Conservation (phyloP, 2,888 invertebrate genomes). For the Eupithecia subfuscata region DNA sequence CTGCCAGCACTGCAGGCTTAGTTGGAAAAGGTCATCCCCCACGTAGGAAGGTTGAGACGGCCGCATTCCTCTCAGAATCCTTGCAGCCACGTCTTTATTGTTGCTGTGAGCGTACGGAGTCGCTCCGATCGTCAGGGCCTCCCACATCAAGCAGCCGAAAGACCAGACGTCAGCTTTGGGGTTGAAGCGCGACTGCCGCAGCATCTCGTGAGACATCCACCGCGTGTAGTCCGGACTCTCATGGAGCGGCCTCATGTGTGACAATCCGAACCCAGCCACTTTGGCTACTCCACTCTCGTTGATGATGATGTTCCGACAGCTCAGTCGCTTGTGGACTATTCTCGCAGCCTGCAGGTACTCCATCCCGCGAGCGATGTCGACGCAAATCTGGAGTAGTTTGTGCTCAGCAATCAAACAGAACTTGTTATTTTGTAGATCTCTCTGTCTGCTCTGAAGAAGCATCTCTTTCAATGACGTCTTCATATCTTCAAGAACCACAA, state of each 20-base stretch:
- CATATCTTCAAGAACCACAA: conserved; percentile 89
- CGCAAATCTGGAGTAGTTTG: conserved; percentile 85
- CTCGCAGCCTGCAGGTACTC: conserved; percentile 87
- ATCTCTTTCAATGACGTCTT: conserved; percentile 88
- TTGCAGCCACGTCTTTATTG: conserved; percentile 86
- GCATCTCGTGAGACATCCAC: conserved; percentile 92
- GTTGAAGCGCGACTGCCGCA: conserved; percentile 87
- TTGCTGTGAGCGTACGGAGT: conserved; percentile 90
- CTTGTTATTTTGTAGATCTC: conserved; percentile 80
- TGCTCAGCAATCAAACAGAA: conserved; percentile 86
- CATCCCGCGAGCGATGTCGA: conserved; percentile 89
- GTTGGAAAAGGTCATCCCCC: conserved; percentile 91
- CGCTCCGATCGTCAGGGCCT: conserved; percentile 90
- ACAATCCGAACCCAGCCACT: conserved; percentile 89
- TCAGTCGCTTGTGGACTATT: conserved; percentile 89
- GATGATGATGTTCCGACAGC: conserved; percentile 88
- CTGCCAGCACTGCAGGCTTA: conserved; percentile 94
- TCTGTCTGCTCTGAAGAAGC: conserved; percentile 85
- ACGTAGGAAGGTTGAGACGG: conserved; percentile 90
- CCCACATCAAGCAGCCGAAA: conserved; percentile 92
- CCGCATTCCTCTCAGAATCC: conserved; percentile 88
- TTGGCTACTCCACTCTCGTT: conserved; percentile 87
- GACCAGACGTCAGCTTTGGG: conserved; percentile 92
- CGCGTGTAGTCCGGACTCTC: conserved; percentile 89
- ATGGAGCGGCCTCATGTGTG: conserved; percentile 85